Evolutionary conservation across 2,797 vertebrate species (phyloP), one percentile per base, ranked within the genome.

Genomic region (Alauda arvensis): DNA sequence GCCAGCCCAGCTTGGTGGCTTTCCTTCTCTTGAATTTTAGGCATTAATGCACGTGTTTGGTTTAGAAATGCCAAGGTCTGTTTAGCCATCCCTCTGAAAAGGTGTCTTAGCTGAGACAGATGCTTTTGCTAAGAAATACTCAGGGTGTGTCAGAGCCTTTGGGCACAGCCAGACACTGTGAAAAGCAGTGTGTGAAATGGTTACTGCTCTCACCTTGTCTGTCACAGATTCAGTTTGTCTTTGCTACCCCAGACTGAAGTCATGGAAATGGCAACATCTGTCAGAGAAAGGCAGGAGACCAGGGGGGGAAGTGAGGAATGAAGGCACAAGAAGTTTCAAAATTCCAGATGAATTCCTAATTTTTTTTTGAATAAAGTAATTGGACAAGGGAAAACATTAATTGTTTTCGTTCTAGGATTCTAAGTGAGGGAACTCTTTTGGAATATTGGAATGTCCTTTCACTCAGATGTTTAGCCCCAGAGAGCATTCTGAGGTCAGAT

Each of bases 201-300:
- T 56, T 83, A 17, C 77, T 81, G 81, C 67, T 91, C 77, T 87
- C 80, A 87, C 91, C 88, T 89, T 88, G 77, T 81, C 83, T 89
- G 4, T 25, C 89, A 28, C 60, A 42, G 10, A 39, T 60, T 49
- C 6, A 12, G 37, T 77, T 85, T 65, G 48, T 63, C 52, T 83
- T 24, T 67, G 57, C 37, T 55, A 14, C 40, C 26, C 52, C 67
- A 48, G 31, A 17, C 59, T 56, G 56, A 69, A 87, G 75, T 28
- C 29, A 49, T 1, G 0, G 48, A 66, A 92, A 74, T 24, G 60
- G 46, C 71, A 70, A 45, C 45, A 63, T 45, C 65, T 87, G 56
- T 14, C 46, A 69, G 49, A 62, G 45, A 17, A 85, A 43, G 28
- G 55, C 24, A 67, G 46, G 52, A 71, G 33, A 56, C 3, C 13